Evolutionary conservation across 1,140 invertebrate genomes (phyloP), one percentile per base, ranked within the genome.

Genomic region (Magallana ariakensis): DNA sequence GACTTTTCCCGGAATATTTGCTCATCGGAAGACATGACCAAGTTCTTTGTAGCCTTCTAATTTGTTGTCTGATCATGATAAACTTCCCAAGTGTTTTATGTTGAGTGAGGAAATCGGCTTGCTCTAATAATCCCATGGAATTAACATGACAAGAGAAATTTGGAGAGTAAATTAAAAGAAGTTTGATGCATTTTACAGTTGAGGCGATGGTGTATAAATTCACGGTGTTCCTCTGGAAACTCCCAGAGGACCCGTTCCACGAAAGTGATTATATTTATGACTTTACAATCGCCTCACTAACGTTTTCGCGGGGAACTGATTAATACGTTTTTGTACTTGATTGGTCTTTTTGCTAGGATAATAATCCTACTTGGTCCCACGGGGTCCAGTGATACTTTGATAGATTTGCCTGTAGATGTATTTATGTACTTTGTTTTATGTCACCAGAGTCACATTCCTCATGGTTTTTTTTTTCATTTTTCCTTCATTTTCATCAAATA

Each of bases 161-260:
- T 33, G 66, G 66, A 75, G 26, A 75, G 66, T 75, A 75, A 75
- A 75, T 75, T 75, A 75, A 75, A 75, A 75, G 13, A 26, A 26
- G 33, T 75, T 75, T 75, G 66, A 75, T 75, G 66, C 66, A 26
- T 75, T 75, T 75, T 75, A 75, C 33, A 13, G 66, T 75, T 75
- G 15, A 75, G 22, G 66, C 66, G 13, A 33, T 19, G 22, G 22
- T 75, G 22, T 75, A 26, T 75, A 75, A 75, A 19, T 75, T 75
- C 6, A 75, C 22, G 66, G 22, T 33, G 66, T 26, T 26, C 13
- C 66, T 75, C 66, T 4, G 66, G 22, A 26, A 75, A 75, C 4
- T 75, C 66, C 66, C 10, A 13, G 22, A 6, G 15, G 66, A 75
- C 66, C 22, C 8, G 66, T 33, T 75, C 10, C 66, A 26, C 10